phyloP scores from a whole-genome alignment of 1,140 invertebrate genomes.

The Caenorhabditis briggsae region DNA sequence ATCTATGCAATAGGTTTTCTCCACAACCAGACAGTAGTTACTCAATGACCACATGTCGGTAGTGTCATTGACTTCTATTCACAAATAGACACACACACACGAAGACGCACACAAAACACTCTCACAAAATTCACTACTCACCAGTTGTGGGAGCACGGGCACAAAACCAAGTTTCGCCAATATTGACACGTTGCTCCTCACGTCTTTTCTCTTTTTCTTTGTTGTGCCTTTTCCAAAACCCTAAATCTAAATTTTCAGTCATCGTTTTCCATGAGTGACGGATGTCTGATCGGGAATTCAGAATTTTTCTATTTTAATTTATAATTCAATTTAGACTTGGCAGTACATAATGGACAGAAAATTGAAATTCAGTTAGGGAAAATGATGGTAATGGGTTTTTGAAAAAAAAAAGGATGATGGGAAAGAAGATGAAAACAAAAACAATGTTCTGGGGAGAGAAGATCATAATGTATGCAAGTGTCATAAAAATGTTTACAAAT shows the following conservation, averaged over 20 bases:
- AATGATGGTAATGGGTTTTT: background rate
- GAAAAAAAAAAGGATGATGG: background rate
- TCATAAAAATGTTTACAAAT: background rate
- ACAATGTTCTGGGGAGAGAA: conserved; percentile 4
- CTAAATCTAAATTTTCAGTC: too few relatives aligned
- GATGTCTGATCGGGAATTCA: too few relatives aligned
- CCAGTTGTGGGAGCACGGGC: background rate
- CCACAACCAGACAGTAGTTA: conserved; percentile 3
- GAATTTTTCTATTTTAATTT: too few relatives aligned
- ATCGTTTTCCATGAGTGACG: too few relatives aligned
- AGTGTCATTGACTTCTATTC: conserved; percentile 49
- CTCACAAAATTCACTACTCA: conserved; percentile 32
- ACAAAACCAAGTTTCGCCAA: conserved; percentile 48
- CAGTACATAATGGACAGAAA: background rate
- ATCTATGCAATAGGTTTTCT: too few relatives aligned
- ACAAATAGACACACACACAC: background rate
- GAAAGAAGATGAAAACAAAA: background rate
- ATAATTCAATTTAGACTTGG: background rate
- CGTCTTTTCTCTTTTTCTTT: background rate
- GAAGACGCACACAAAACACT: background rate
- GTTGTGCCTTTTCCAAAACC: background rate
- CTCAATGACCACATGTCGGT: conserved; percentile 28
- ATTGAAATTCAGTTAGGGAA: background rate
- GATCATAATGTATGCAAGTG: conserved; percentile 7
- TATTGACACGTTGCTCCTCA: conserved; percentile 37